Percentiles rank a stretch among this genome's conserved stretches.
These are phyloP conservation scores for Pseudomyrmex gracilis DNA, from an alignment of 1,140 invertebrate genomes.

Conservation along the genomic window DNA sequence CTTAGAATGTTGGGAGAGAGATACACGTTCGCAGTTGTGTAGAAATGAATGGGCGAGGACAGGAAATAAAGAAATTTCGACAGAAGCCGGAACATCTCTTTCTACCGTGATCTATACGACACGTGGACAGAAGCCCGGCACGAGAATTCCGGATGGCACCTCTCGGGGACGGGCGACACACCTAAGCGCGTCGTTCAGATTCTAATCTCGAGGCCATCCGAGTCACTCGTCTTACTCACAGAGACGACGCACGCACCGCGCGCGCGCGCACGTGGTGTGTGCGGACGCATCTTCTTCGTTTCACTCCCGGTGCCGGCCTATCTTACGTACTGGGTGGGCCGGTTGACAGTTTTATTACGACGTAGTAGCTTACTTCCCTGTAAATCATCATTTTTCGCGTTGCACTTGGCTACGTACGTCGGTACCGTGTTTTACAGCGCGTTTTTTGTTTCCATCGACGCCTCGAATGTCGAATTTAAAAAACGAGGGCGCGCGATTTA, in stretches of 20 bases:
- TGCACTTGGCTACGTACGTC: conserved; percentile 23
- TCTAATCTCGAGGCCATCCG: conserved; percentile 79
- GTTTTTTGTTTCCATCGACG: conserved; percentile 16
- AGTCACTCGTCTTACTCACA: conserved; percentile 75
- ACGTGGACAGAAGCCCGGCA: conserved; percentile 75
- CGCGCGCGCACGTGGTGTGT: too few relatives aligned
- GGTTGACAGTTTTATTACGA: conserved; percentile 60
- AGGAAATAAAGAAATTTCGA: conserved; percentile 37
- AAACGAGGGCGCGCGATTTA: conserved; percentile 25
- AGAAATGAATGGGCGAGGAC: not conserved
- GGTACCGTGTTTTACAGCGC: conserved; percentile 9
- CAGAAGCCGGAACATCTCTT: conserved; percentile 36
- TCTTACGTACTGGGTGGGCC: conserved; percentile 39
- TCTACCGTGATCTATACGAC: conserved; percentile 58
- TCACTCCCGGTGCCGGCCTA: not conserved
- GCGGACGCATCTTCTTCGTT: conserved; percentile 47
- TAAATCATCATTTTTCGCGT: conserved; percentile 47
- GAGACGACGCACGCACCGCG: not conserved
- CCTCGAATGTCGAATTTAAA: conserved; percentile 26
- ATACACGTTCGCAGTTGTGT: not conserved
- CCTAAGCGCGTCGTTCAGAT: conserved; percentile 79
- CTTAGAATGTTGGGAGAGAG: too few relatives aligned
- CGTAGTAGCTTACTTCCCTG: conserved; percentile 52
- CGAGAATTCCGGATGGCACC: conserved; percentile 77
- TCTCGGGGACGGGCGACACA: conserved; percentile 75